Evolutionary conservation across 1,140 invertebrate genomes (phyloP), one percentile per base, ranked within the genome.

Genomic region (Megathymus violae): DNA sequence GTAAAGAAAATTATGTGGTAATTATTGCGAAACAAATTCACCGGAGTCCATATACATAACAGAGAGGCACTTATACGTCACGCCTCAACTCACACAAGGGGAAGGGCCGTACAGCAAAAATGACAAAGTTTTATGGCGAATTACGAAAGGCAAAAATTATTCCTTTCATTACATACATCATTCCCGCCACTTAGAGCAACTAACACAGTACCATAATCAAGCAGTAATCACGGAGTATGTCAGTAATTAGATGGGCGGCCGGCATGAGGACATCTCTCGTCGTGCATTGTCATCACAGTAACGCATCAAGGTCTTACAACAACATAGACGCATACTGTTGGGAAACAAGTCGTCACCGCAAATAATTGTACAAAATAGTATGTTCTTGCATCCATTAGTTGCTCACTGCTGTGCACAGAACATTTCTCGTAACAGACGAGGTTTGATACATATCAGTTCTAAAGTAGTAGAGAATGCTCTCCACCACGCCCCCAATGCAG

Each of bases 211-310:
- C 11, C 43, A 19, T 54, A 54, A 54, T 54, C 51, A 54, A 54
- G 36, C 13, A 3, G 25, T 54, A 54, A 54, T 54, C 51, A 54
- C 51, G 22, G 38, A 54, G 41, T 54, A 19, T 41, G 38, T 54
- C 36, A 43, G 38, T 43, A 41, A 43, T 54, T 43, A 54, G 51
- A 27, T 27, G 51, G 51, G 38, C 38, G 51, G 19, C 4, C 25
- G 11, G 7, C 14, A 14, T 41, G 51, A 10, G 34, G 34, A 36
- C 34, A 36, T 36, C 16, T 36, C 13, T 22, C 19, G 14, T 54
- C 15, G 31, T 51, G 36, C 38, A 31, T 22, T 54, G 51, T 54
- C 38, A 43, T 54, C 11, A 19, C 10, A 54, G 27, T 31, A 22
- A 5, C 7, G 19, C 19, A 43, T 3, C 48, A 51, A 43, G 38